Conservation (phyloP, 2,888 invertebrate genomes). For the Actias luna region DNA sequence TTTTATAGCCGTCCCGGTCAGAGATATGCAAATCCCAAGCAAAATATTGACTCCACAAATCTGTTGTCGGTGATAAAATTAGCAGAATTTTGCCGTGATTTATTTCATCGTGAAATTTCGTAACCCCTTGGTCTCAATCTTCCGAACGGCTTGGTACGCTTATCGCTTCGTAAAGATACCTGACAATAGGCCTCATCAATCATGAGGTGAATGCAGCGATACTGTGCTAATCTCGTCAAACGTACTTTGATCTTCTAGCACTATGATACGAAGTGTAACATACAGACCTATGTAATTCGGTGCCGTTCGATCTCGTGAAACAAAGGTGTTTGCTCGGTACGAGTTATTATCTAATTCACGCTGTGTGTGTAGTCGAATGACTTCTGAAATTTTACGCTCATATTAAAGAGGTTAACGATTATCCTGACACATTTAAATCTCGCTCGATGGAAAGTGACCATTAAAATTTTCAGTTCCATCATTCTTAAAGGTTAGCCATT, state of each 20-base stretch:
- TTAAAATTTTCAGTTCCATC: background rate
- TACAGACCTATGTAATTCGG: background rate
- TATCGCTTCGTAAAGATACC: conserved; percentile 61
- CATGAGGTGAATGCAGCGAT: conserved; percentile 37
- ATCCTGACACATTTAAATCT: background rate
- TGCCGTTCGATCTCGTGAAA: conserved; percentile 3
- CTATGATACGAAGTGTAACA: background rate
- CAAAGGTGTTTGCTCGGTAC: conserved; percentile 11
- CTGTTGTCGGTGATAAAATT: background rate
- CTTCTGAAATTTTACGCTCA: background rate
- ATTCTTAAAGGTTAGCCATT: background rate
- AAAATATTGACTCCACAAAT: background rate
- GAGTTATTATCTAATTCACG: conserved; percentile 6
- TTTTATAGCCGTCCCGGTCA: background rate
- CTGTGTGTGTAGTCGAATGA: background rate
- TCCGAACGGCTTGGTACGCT: conserved; percentile 30
- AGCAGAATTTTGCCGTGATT: conserved; percentile 12
- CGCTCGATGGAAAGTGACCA: background rate
- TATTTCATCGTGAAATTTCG: conserved; percentile 18
- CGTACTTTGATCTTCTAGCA: background rate
- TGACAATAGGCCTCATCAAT: conserved; percentile 77
- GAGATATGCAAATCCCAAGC: background rate
- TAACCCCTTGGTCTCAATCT: conserved; percentile 36
- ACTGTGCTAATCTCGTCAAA: conserved; percentile 6
- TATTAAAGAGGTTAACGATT: background rate